Conservation (phyloP, 2,797 vertebrate genomes). For the Calcarius lapponicus region DNA sequence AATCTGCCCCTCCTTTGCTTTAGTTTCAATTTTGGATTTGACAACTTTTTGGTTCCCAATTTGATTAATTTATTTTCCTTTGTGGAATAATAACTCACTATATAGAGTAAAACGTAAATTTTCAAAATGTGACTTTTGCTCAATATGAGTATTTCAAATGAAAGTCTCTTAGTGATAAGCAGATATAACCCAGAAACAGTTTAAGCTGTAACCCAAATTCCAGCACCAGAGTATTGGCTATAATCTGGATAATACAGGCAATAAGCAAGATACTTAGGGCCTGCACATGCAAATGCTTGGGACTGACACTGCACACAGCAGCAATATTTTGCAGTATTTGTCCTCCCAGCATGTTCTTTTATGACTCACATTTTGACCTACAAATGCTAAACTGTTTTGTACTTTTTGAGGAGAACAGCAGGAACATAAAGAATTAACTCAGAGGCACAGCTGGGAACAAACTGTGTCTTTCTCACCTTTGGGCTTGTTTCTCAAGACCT, state of each 20-base stretch:
- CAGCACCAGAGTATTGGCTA: not conserved
- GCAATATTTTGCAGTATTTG: not conserved
- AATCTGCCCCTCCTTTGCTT: not conserved
- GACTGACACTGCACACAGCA: not conserved
- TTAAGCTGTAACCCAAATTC: not conserved
- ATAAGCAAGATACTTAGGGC: not conserved
- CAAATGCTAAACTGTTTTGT: not conserved
- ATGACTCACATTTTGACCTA: constrained; percentile 5
- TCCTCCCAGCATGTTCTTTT: not conserved
- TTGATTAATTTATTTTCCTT: not conserved
- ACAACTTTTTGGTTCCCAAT: not conserved
- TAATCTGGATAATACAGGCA: not conserved
- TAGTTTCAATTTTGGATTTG: not conserved
- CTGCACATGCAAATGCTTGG: not conserved
- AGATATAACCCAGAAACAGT: not conserved
- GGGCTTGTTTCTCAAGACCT: not conserved
- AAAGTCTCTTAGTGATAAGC: not conserved
- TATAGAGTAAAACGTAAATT: not conserved
- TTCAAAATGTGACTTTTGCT: not conserved
- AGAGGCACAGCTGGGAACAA: not conserved
- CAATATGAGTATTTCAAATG: not conserved
- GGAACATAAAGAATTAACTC: not conserved
- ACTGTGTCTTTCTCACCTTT: not conserved
- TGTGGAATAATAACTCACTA: not conserved
- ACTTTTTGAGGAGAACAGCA: not conserved